phyloP scores from a whole-genome alignment of 2,797 vertebrate genomes.

The Sitta carolinensis region DNA sequence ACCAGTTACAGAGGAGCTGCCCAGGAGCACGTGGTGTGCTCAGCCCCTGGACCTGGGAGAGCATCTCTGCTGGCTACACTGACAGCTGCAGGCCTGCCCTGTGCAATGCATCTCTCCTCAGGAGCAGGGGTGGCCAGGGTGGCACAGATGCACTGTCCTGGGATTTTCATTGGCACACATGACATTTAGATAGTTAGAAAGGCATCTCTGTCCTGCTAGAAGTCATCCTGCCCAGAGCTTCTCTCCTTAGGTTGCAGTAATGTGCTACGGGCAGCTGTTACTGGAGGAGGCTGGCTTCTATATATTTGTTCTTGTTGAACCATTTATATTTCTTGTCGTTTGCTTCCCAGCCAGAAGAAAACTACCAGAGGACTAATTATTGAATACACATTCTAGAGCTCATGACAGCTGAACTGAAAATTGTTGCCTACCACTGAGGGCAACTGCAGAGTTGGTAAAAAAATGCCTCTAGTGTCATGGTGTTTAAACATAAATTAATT shows the following conservation, averaged over 20 bases:
- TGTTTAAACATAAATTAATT: conserved; percentile 37
- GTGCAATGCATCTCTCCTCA: neutral
- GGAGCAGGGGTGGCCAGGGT: neutral
- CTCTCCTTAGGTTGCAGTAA: neutral
- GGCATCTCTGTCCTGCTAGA: neutral
- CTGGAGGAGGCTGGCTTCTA: neutral
- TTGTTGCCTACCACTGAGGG: conserved; percentile 51
- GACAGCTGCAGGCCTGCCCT: neutral
- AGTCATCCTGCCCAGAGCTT: neutral
- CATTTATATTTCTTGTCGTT: neutral
- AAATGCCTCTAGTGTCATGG: conserved; percentile 6
- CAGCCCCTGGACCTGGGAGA: neutral
- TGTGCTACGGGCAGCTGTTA: neutral
- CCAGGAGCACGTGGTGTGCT: neutral
- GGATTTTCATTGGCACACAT: rapidly evolving
- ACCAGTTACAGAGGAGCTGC: neutral
- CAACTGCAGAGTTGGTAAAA: conserved; percentile 33
- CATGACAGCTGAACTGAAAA: conserved; percentile 44
- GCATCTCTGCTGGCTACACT: neutral
- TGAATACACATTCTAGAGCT: conserved; percentile 27
- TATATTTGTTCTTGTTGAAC: neutral
- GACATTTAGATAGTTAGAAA: neutral
- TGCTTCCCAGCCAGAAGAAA: conserved; percentile 33
- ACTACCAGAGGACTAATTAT: conserved; percentile 53
- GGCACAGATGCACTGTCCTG: neutral